Evolutionary conservation across 2,113 vertebrate species (phyloP).

Genomic region (Tragelaphus scriptus): DNA sequence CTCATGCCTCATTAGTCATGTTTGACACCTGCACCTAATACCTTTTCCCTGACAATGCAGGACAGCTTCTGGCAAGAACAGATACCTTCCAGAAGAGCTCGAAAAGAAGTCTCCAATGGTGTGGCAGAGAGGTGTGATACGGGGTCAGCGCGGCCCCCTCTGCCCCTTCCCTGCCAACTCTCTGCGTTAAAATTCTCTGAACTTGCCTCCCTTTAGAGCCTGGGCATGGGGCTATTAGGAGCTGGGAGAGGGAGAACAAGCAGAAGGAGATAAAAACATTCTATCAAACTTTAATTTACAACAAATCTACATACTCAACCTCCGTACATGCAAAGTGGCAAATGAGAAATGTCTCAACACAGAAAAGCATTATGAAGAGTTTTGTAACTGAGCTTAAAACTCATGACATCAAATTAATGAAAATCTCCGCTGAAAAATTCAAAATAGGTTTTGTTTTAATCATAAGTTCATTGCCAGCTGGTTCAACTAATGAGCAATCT

Average conservation of each 20-base stretch:
- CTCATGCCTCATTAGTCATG: slow-evolving; percentile 81
- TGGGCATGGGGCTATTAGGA: background rate
- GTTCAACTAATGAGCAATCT: background rate
- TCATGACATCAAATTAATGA: background rate
- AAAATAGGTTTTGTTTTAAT: background rate
- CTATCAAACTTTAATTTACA: background rate
- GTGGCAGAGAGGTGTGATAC: slow-evolving; percentile 32
- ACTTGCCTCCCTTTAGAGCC: slow-evolving; percentile 28
- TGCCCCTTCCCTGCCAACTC: background rate
- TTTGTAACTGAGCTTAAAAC: background rate
- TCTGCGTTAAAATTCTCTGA: slow-evolving; percentile 60
- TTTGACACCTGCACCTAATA: slow-evolving; percentile 82
- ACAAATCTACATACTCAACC: background rate
- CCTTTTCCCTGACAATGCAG: slow-evolving; percentile 72
- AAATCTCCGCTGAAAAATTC: slow-evolving; percentile 26
- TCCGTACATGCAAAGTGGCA: background rate
- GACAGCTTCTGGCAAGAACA: slow-evolving; percentile 76
- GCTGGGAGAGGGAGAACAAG: background rate
- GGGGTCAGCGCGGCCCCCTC: slow-evolving; percentile 46
- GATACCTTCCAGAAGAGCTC: slow-evolving; percentile 70
- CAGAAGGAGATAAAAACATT: slow-evolving; percentile 35
- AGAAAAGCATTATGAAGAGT: background rate
- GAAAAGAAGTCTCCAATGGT: slow-evolving; percentile 58
- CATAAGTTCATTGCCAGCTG: background rate
- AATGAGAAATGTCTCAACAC: background rate